phyloP scores from a whole-genome alignment of 1,140 invertebrate species.

The Hypothenemus hampei region DNA sequence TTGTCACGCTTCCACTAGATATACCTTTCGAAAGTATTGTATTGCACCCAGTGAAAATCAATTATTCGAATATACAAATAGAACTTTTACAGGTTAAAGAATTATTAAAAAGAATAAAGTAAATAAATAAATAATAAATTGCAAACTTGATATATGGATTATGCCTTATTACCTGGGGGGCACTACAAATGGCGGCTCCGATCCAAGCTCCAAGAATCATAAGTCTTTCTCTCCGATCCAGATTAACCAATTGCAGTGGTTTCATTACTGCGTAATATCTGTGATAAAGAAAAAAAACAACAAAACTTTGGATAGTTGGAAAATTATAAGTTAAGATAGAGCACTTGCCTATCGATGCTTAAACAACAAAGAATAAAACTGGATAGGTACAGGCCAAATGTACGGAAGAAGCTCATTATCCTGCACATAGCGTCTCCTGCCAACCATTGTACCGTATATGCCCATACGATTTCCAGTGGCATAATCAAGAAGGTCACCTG shows the following conservation, averaged over 20 bases:
- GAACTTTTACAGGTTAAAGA: no score
- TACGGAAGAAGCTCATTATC: constrained; percentile 77
- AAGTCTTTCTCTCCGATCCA: constrained; percentile 63
- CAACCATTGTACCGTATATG: constrained; percentile 74
- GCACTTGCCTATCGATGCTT: constrained; percentile 71
- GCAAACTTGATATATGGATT: no score
- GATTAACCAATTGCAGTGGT: constrained; percentile 65
- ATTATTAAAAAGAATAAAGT: no score
- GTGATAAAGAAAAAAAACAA: constrained; percentile 30
- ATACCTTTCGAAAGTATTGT: no score
- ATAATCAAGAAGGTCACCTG: constrained; percentile 87
- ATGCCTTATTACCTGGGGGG: constrained; percentile 83
- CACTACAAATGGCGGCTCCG: constrained; percentile 69
- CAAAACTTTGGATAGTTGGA: neutral
- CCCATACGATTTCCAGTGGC: constrained; percentile 86
- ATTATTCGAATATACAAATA: no score
- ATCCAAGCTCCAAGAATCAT: constrained; percentile 75
- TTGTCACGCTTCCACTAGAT: no score
- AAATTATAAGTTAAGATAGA: neutral
- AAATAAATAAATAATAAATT: no score
- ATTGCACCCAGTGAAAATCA: no score
- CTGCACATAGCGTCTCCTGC: constrained; percentile 76
- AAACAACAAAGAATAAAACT: constrained; percentile 84
- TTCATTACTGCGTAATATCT: constrained; percentile 83
- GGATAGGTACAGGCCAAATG: constrained; percentile 80